Evolutionary conservation across 2,797 vertebrate genomes (phyloP).

Genomic region (Synaphobranchus kaupii): DNA sequence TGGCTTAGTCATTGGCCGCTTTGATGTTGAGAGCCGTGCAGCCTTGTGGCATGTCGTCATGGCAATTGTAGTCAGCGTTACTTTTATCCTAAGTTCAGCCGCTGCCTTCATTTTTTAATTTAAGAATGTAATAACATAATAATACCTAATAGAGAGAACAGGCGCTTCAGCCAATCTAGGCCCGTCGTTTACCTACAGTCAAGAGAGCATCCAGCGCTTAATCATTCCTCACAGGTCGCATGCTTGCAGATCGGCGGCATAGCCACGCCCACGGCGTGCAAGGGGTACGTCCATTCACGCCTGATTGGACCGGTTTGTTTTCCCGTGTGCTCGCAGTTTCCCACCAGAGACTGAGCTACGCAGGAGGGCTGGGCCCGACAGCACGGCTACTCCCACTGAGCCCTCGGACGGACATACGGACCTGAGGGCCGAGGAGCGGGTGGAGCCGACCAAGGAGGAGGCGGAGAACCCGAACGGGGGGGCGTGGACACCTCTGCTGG

Average conservation of each 20-base stretch:
- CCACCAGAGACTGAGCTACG: conserved; percentile 77
- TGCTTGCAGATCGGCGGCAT: no score
- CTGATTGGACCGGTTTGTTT: not conserved
- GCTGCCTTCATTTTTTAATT: conserved; percentile 1
- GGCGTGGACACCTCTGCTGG: conserved; percentile 84
- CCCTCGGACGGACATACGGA: conserved; percentile 53
- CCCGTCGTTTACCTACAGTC: no score
- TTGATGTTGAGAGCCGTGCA: not conserved
- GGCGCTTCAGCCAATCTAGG: no score
- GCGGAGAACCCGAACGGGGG: conserved; percentile 57
- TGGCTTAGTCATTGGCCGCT: not conserved
- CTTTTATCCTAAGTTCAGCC: not conserved
- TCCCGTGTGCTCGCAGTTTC: conserved; percentile 56
- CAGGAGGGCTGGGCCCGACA: conserved; percentile 66
- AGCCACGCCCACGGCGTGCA: no score
- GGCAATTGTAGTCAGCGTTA: not conserved
- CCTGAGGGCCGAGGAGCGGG: conserved; percentile 38
- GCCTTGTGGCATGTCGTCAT: not conserved
- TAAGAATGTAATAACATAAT: no score
- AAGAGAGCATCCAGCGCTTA: no score
- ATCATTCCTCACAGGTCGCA: no score
- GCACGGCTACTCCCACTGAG: conserved; percentile 26
- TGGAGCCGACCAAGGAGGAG: conserved; percentile 50
- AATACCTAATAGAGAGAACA: no score
- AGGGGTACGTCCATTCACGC: not conserved